A percentile compares a stretch with the other conserved stretches of the same genome.
phyloP scores from a whole-genome alignment of 2,888 invertebrate genomes.

The Rotaria sp. region DNA sequence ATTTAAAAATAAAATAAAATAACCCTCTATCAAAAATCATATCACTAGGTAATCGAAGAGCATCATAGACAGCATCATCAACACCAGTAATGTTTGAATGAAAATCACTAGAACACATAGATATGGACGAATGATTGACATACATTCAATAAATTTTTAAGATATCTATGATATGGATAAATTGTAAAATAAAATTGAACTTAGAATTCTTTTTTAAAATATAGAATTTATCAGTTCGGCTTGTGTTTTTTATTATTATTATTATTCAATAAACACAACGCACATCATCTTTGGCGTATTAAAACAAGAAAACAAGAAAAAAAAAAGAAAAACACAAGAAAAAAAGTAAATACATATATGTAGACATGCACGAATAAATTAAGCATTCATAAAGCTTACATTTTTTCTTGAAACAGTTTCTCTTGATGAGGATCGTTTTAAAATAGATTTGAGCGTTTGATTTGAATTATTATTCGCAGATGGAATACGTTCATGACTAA shows the following conservation, averaged over 20 bases:
- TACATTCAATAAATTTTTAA: no score
- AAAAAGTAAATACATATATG: neutral
- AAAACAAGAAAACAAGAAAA: neutral
- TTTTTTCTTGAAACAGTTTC: constrained; percentile 22
- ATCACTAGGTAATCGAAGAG: neutral
- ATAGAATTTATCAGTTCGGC: neutral
- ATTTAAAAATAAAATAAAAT: neutral
- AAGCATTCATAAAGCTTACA: constrained; percentile 19
- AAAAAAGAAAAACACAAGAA: neutral
- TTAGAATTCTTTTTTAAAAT: neutral
- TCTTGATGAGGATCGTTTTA: constrained; percentile 21
- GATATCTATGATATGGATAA: no score
- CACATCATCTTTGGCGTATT: neutral
- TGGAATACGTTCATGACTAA: neutral
- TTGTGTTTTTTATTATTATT: neutral
- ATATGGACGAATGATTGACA: neutral
- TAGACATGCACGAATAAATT: neutral
- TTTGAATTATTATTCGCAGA: neutral
- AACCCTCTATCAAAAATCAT: neutral
- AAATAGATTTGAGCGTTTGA: constrained; percentile 4
- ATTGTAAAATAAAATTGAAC: no score
- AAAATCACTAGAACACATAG: neutral
- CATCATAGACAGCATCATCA: neutral
- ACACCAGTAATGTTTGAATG: neutral
- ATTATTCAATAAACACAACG: neutral